Evolutionary conservation across 2,888 invertebrate species (phyloP).

Genomic region (Lithophane ornitopus): DNA sequence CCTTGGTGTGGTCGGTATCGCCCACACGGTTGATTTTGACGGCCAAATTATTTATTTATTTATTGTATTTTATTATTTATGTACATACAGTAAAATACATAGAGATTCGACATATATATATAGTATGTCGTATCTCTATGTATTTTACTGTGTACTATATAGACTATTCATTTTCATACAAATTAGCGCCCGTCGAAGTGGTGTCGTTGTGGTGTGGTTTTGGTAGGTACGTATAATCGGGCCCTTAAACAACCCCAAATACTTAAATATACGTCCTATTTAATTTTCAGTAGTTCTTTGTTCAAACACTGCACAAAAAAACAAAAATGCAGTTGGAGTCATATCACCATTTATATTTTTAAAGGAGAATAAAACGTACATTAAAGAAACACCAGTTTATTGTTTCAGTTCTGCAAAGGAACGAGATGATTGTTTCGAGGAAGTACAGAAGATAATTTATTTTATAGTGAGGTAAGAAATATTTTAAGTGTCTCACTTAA

Average conservation of each 20-base stretch:
- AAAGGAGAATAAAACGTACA: constrained; percentile 11
- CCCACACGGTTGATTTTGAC: too few species aligned
- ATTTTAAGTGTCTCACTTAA: constrained; percentile 11
- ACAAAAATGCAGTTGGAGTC: not conserved
- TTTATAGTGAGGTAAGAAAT: constrained; percentile 14
- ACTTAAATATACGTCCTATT: not conserved
- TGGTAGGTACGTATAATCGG: too few species aligned
- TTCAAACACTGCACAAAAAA: not conserved
- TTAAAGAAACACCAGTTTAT: not conserved
- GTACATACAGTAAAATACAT: too few species aligned
- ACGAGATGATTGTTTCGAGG: constrained; percentile 4
- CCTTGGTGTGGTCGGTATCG: too few species aligned
- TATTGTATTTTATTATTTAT: too few species aligned
- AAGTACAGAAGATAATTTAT: constrained; percentile 1
- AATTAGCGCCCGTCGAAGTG: too few species aligned
- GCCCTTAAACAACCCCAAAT: not conserved
- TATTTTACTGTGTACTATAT: too few species aligned
- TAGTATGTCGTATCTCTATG: too few species aligned
- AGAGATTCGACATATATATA: too few species aligned
- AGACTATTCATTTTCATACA: too few species aligned
- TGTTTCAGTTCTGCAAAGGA: not conserved
- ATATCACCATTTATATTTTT: constrained; percentile 15
- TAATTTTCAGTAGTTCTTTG: not conserved
- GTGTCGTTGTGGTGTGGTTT: too few species aligned
- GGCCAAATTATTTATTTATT: too few species aligned